Evolutionary conservation across 2,888 invertebrate genomes (phyloP).

Genomic region (Dastarcus helophoroides): DNA sequence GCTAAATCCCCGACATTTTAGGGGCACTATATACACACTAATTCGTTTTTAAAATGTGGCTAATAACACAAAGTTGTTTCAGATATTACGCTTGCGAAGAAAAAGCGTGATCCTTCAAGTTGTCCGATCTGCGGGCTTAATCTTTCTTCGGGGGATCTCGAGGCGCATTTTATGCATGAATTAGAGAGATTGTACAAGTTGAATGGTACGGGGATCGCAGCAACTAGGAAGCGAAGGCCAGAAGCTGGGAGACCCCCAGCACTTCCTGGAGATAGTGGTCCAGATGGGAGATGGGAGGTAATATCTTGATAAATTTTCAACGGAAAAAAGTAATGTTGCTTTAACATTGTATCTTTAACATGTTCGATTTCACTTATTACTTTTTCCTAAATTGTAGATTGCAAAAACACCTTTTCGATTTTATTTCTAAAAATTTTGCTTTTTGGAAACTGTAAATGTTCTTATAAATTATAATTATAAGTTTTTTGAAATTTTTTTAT

Average conservation of each 20-base stretch:
- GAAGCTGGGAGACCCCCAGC: slow-evolving; percentile 34
- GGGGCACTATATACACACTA: no score
- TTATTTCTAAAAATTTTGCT: no score
- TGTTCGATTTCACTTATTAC: no score
- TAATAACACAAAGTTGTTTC: no score
- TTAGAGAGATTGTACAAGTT: slow-evolving; percentile 55
- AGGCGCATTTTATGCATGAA: slow-evolving; percentile 57
- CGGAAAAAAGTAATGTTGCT: no score
- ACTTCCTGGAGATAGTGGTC: slow-evolving; percentile 39
- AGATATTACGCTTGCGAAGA: slow-evolving; percentile 29
- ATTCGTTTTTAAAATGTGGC: no score
- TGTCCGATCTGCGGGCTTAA: slow-evolving; percentile 63
- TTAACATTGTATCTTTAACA: no score
- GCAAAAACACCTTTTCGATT: background rate
- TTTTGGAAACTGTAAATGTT: no score
- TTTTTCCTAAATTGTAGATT: slow-evolving; percentile 1
- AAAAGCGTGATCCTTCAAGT: slow-evolving; percentile 35
- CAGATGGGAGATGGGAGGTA: slow-evolving; percentile 57
- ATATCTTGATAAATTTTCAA: slow-evolving; percentile 9
- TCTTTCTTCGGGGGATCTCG: slow-evolving; percentile 53
- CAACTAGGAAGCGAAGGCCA: slow-evolving; percentile 36
- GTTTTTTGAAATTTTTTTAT: no score
- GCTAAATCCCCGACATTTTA: no score
- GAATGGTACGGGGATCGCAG: slow-evolving; percentile 38
- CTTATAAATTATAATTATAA: no score